Percentiles rank a stretch among this genome's conserved stretches.
These are phyloP conservation scores for Echinometra lucunter DNA, from an alignment of 53 echinoderm and acorn worm species.

Conservation along the genomic window DNA sequence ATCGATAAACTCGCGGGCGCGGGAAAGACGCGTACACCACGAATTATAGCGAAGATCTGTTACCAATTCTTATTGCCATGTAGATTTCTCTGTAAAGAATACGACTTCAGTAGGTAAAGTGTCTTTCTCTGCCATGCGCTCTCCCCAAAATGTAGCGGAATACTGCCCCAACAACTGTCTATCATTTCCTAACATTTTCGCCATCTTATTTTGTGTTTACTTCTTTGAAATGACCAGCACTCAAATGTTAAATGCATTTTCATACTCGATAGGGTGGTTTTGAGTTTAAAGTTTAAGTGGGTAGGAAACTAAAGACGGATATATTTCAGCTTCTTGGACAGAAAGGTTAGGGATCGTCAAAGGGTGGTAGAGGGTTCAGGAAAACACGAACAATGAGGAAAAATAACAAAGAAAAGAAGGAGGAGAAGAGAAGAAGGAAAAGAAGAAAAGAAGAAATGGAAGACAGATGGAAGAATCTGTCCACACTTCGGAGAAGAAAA, in stretches of 20 bases:
- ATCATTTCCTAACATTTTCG: not conserved
- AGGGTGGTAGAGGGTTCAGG: too few species aligned
- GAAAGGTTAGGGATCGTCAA: not conserved
- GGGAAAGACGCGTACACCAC: conserved; percentile 25
- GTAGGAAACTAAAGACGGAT: not conserved
- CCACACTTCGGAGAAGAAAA: too few species aligned
- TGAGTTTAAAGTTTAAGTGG: conserved; percentile 43
- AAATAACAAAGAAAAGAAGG: too few species aligned
- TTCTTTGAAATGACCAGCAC: not conserved
- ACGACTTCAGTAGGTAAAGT: conserved; percentile 17
- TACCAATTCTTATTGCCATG: conserved; percentile 52
- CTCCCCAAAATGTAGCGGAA: not conserved
- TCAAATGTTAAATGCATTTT: not conserved
- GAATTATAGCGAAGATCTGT: conserved; percentile 43
- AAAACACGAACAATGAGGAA: not conserved
- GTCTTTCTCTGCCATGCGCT: not conserved
- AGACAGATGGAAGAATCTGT: too few species aligned
- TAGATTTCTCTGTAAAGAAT: conserved; percentile 50
- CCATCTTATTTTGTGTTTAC: not conserved
- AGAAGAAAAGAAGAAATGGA: too few species aligned
- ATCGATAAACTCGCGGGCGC: conserved; percentile 65
- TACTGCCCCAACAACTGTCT: not conserved
- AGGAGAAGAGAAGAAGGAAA: too few species aligned
- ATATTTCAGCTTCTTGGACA: not conserved
- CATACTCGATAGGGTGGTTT: conserved; percentile 11